Evolutionary conservation across 2,888 invertebrate species (phyloP).

Genomic region (Lissonota sp.): DNA sequence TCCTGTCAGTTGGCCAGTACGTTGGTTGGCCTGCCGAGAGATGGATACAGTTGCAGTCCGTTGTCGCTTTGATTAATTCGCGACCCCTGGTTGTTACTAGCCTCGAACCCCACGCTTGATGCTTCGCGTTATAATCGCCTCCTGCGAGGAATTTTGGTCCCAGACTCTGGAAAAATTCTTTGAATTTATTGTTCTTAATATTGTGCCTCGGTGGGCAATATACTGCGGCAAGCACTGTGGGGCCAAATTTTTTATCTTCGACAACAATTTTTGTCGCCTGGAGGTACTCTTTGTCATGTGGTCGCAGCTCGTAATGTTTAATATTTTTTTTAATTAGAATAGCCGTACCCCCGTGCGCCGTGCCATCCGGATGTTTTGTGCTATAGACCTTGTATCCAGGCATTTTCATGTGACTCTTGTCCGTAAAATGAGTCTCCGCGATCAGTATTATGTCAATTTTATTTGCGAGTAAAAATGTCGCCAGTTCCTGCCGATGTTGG

Average conservation of each 20-base stretch:
- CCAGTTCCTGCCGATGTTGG: constrained; percentile 46
- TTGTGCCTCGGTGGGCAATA: constrained; percentile 69
- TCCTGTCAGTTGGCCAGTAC: constrained; percentile 64
- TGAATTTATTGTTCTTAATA: constrained; percentile 63
- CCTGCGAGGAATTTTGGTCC: constrained; percentile 62
- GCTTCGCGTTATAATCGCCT: constrained; percentile 67
- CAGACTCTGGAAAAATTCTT: constrained; percentile 58
- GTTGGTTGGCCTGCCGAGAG: constrained; percentile 64
- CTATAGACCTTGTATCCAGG: constrained; percentile 17
- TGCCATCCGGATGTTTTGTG: constrained; percentile 59
- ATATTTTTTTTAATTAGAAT: constrained; percentile 60
- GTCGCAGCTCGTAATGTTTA: constrained; percentile 51
- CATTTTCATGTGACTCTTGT: constrained; percentile 55
- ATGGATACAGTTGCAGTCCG: constrained; percentile 8
- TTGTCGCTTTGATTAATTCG: constrained; percentile 41
- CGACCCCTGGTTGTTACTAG: constrained; percentile 54
- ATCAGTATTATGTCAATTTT: background rate
- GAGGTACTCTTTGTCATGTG: constrained; percentile 38
- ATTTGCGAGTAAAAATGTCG: constrained; percentile 29
- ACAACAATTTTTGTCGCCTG: constrained; percentile 58
- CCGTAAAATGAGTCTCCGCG: background rate
- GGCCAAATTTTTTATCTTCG: constrained; percentile 55
- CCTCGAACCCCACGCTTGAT: constrained; percentile 68
- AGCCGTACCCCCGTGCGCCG: constrained; percentile 1
- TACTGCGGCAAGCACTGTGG: constrained; percentile 59